Percentiles rank a stretch among this genome's conserved stretches.
Evolutionary conservation across 2,113 vertebrate species (phyloP).

Genomic region (Salvelinus namaycush): DNA sequence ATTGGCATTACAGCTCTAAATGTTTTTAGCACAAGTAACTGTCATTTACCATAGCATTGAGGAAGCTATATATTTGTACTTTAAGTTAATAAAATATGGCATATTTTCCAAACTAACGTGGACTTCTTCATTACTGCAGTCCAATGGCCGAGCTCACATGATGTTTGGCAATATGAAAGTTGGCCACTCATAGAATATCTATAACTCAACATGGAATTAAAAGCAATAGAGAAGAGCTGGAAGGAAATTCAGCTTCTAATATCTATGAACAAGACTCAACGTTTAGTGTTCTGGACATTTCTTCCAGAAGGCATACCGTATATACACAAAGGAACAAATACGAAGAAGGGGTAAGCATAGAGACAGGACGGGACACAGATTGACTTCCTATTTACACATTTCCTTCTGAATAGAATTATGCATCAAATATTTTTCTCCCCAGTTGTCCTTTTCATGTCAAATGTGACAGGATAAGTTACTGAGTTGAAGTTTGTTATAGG

Average conservation of each 20-base stretch:
- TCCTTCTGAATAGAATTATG: neutral
- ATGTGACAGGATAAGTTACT: neutral
- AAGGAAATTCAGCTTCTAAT: no score
- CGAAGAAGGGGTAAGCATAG: neutral
- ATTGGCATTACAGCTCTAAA: neutral
- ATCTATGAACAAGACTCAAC: no score
- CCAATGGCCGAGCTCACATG: neutral
- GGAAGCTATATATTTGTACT: slow-evolving; percentile 18
- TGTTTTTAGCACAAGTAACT: neutral
- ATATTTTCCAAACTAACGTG: neutral
- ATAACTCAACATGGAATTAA: no score
- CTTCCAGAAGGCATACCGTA: neutral
- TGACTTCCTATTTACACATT: slow-evolving; percentile 24
- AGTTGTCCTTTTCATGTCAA: neutral
- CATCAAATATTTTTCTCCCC: neutral
- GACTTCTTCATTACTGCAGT: slow-evolving; percentile 6
- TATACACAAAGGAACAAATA: neutral
- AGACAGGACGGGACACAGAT: slow-evolving; percentile 61
- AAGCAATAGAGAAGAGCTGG: no score
- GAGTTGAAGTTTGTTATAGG: neutral
- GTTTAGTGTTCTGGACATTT: no score
- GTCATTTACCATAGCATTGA: neutral
- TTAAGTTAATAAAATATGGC: slow-evolving; percentile 8
- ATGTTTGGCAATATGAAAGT: neutral
- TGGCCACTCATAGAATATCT: no score